Base-by-base conservation (phyloP, 2,113 vertebrate genomes). In the Isurus oxyrinchus region DNA sequence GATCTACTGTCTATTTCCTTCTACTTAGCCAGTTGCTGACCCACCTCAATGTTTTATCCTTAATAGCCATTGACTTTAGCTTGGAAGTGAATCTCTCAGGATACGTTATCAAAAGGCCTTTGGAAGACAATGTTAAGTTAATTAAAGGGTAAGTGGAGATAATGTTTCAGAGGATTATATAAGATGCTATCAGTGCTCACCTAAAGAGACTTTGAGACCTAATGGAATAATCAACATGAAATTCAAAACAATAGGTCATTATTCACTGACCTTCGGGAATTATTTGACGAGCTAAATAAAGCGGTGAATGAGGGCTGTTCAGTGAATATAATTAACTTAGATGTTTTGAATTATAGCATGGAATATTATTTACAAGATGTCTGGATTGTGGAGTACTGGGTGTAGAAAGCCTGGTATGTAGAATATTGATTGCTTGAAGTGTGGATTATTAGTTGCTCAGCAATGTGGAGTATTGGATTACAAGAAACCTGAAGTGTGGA, bases 201-300 rank as follows among this genome's bases (percentile, higher is more conserved):
- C 79, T 84, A 84, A 84, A 84, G 79, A 84, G 79, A 84, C 79
- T 84, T 84, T 84, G 14, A 44, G 79, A 40, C n/a, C 13, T 84
- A 84, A 84, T 44, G 79, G 79, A 84, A 84, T 44, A 84, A 84
- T 44, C n/a, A 84, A 84, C 79, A 44, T 84, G 79, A 84, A 84
- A 84, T 84, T 84, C 79, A 84, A 84, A 84, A 44, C 79, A 84
- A 84, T 84, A 84, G 81, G n/a, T 49, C 40, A 84, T 84, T 84
- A 84, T 40, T 84, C 81, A 49, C 81, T 49, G 81, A 49, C 81
- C 81, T 49, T 16, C 6, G 19, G 81, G 81, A 84, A 84, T 23
- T 84, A 44, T 21, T 84, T 84, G 81, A 49, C 49, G 81, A 49
- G 81, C 76, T 81, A 81, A 81, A 81, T 81, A 81, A 81, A 81